Evolutionary conservation across 2,113 vertebrate genomes (phyloP).

Genomic region (Macrotus californicus): DNA sequence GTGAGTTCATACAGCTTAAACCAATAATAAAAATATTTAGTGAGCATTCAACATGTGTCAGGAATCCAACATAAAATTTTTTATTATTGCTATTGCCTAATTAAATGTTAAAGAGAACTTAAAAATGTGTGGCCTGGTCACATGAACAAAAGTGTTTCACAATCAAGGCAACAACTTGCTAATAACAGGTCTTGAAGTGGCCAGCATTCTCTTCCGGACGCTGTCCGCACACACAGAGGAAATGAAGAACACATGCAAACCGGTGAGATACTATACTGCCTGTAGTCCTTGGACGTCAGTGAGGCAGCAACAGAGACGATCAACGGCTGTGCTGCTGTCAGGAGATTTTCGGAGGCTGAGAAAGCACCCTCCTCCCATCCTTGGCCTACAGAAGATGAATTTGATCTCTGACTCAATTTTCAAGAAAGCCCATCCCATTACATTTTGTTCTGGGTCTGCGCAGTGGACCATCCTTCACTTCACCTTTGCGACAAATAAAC

Average conservation of each 20-base stretch:
- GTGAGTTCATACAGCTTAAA: not conserved
- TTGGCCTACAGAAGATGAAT: not conserved
- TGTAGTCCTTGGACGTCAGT: not conserved
- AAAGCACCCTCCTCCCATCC: not conserved
- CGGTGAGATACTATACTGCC: not conserved
- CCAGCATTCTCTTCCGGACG: not conserved
- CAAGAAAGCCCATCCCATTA: not conserved
- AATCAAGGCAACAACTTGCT: not conserved
- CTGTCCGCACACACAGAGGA: not conserved
- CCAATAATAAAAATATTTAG: not conserved
- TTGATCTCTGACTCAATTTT: not conserved
- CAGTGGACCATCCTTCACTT: not conserved
- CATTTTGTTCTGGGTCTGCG: not conserved
- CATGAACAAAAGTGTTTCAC: not conserved
- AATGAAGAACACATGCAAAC: not conserved
- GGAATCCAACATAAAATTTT: not conserved
- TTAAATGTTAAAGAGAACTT: not conserved
- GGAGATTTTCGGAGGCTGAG: not conserved
- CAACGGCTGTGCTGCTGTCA: not conserved
- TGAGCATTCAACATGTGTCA: not conserved
- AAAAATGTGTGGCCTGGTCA: not conserved
- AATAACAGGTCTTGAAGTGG: not conserved
- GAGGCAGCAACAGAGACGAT: not conserved
- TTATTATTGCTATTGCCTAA: not conserved
- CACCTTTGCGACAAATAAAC: not conserved